These are phyloP conservation scores for Arizona elegans DNA, from an alignment of 2,113 vertebrate genomes.

Conservation along the genomic window DNA sequence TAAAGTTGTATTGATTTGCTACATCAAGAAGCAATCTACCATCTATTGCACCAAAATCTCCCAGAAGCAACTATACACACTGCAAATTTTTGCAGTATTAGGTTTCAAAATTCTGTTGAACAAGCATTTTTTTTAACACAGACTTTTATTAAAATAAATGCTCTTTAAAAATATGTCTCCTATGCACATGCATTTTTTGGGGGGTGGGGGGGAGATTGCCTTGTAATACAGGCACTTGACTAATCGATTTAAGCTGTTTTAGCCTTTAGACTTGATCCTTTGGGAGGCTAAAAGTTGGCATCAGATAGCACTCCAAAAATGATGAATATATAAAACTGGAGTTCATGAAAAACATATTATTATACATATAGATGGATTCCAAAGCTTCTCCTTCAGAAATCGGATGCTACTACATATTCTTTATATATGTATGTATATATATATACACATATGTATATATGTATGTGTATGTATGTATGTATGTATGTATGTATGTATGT, in stretches of 20 bases:
- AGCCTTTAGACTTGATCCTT: neutral
- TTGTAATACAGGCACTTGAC: neutral
- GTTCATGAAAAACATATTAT: neutral
- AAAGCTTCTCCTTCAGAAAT: neutral
- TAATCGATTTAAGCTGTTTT: neutral
- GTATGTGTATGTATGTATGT: too few species aligned
- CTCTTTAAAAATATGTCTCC: neutral
- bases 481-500: too few species aligned
- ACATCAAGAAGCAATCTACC: slow-evolving; percentile 18
- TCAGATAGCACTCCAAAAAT: neutral
- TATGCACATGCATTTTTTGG: neutral
- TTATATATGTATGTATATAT: neutral
- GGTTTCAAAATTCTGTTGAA: slow-evolving; percentile 14
- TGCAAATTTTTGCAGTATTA: slow-evolving; percentile 19
- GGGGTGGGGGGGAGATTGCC: neutral
- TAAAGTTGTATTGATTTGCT: slow-evolving; percentile 21
- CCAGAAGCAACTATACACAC: neutral
- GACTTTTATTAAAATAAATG: neutral
- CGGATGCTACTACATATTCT: neutral
- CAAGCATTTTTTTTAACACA: neutral
- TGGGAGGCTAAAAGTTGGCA: neutral
- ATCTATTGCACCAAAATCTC: neutral
- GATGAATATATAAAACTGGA: neutral
- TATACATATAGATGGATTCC: neutral
- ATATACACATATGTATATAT: too few species aligned